Conservation (phyloP, 2,797 vertebrate genomes). For the Antennarius maculatus region DNA sequence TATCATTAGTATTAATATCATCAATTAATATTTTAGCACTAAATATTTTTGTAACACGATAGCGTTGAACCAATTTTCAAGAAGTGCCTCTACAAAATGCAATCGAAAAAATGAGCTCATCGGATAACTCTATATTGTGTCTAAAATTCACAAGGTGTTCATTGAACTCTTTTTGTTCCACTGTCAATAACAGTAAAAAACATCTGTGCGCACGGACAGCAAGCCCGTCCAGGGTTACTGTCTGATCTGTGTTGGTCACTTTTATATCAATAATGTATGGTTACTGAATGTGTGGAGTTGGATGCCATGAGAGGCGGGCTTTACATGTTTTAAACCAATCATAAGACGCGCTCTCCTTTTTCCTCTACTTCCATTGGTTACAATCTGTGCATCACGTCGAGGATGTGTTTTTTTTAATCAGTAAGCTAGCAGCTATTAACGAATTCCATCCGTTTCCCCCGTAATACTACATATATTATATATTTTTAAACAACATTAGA, state of each 20-base stretch:
- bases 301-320: slow-evolving; percentile 30
- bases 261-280: not conserved
- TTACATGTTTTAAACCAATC: slow-evolving; percentile 48
- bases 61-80: not conserved
- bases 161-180: not conserved
- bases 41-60: not conserved
- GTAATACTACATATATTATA: not conserved
- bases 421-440: slow-evolving; percentile 62
- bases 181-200: not conserved
- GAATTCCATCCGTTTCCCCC: slow-evolving; percentile 23
- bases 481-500: slow-evolving; percentile 5
- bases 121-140: not conserved
- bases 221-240: not conserved
- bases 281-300: not conserved
- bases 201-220: not conserved
- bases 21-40: too few species aligned
- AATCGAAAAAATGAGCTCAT: not conserved
- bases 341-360: not conserved
- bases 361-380: slow-evolving; percentile 60
- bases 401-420: slow-evolving; percentile 54
- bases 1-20: not conserved
- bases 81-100: not conserved
- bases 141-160: not conserved
- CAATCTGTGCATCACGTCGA: slow-evolving; percentile 46
- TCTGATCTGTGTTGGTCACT: not conserved